Evolutionary conservation across 2,888 invertebrate genomes (phyloP), one percentile per base, ranked within the genome.

Genomic region (Gortyna flavago): DNA sequence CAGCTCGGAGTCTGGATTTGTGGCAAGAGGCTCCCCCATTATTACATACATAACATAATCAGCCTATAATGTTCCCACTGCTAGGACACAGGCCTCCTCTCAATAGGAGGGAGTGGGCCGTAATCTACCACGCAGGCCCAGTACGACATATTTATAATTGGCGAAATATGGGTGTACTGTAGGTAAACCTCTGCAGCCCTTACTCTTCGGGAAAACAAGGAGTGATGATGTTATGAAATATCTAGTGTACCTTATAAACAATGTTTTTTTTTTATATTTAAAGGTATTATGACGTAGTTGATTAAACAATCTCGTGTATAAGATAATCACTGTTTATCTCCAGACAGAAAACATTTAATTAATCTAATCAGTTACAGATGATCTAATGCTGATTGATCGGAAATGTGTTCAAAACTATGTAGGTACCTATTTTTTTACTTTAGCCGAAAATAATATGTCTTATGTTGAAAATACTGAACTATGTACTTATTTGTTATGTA

Each of bases 371-470:
- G 11, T 16, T 35, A 32, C 48, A n/a, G 38, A 29, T 35, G 51
- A 85, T 72, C 62, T 54, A 62, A 73, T 65, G 13, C 65, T 76
- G 51, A 83, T 81, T 72, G 67, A 83, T 83, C 29, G 82, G 1
- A 51, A 72, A 65, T 35, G 61, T 41, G 51, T 41, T 69, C 29
- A 59, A 48, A 68, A 44, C 25, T 75, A 35, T 29, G 25, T 72
- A 41, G 9, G 18, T 59, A 32, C 5, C n/a, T 35, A 68, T 48
- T 18, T 48, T 48, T 13, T 2, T 29, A 29, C 41, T 54, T 11
- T 44, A 44, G 18, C n/a, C n/a, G n/a, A n/a, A n/a, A n/a, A n/a
- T n/a, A n/a, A n/a, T n/a, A n/a, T n/a, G n/a, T n/a, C 13, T 64
- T 32, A 32, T 16, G 7, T 51, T 21, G 5, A 2, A 25, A n/a